Conservation (phyloP, 2,113 vertebrate species). For the Strigops habroptila region DNA sequence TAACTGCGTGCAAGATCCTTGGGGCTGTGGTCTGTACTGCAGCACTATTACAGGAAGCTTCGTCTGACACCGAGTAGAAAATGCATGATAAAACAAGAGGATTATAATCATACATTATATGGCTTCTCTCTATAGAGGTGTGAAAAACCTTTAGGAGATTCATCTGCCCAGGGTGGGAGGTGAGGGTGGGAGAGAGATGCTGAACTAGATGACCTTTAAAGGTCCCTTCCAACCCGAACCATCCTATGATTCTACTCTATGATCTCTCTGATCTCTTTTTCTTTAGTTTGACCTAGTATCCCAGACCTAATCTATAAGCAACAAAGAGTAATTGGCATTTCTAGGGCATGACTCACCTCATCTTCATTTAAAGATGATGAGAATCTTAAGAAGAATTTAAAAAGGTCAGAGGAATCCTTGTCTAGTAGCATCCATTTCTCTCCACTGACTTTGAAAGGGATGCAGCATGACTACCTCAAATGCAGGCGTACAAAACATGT, state of each 20-base stretch:
- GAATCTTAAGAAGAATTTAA: background rate
- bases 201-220: background rate
- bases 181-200: background rate
- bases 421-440: background rate
- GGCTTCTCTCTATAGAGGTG: background rate
- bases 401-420: slow-evolving; percentile 10
- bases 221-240: background rate
- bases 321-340: background rate
- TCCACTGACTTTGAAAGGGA: background rate
- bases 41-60: background rate
- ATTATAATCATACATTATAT: background rate
- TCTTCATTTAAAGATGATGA: background rate
- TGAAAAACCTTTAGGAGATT: background rate
- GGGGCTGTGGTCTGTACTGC: background rate
- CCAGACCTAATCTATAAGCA: background rate
- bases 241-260: background rate
- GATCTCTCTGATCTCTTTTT: background rate
- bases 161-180: background rate
- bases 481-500: rapidly evolving
- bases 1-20: background rate
- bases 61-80: background rate
- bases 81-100: background rate
- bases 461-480: background rate
- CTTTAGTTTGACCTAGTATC: background rate
- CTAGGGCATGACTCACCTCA: slow-evolving; percentile 18